Percentiles rank a stretch among this genome's conserved stretches.
phyloP scores from a whole-genome alignment of 2,113 vertebrate genomes.

The Coreoperca whiteheadi region DNA sequence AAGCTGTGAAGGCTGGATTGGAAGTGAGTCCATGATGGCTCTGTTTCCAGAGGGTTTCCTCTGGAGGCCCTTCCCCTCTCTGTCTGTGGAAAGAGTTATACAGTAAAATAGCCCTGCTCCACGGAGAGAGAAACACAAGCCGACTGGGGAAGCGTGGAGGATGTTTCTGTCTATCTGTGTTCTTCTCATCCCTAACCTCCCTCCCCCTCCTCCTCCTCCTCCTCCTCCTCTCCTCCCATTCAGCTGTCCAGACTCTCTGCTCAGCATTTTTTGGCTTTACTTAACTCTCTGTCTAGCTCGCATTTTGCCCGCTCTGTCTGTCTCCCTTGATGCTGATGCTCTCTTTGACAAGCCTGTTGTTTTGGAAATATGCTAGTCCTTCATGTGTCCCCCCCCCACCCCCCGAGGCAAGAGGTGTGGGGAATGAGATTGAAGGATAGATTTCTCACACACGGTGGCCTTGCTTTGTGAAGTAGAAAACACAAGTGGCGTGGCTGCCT shows the following conservation, averaged over 20 bases:
- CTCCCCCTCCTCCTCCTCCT: conserved; percentile 11
- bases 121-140: conserved; percentile 40
- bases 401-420: conserved; percentile 51
- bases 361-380: conserved; percentile 74
- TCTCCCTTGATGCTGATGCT: conserved; percentile 62
- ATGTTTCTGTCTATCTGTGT: conserved; percentile 65
- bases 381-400: no score
- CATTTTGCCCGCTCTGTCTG: conserved; percentile 14
- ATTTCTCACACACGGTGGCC: conserved; percentile 78
- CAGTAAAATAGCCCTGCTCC: conserved; percentile 45
- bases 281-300: conserved; percentile 30
- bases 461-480: conserved; percentile 82
- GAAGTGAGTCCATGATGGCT: conserved; percentile 51
- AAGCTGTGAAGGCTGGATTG: conserved; percentile 27
- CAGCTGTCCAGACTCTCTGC: conserved; percentile 51
- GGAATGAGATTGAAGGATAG: conserved; percentile 79
- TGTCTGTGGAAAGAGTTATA: conserved; percentile 53
- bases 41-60: conserved; percentile 56
- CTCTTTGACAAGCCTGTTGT: conserved; percentile 73
- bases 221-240: conserved; percentile 3
- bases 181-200: conserved; percentile 42
- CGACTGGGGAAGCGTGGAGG: conserved; percentile 38
- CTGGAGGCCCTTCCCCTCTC: conserved; percentile 42
- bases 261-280: conserved; percentile 46
- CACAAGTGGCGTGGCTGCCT: conserved; percentile 75